Percentiles rank a stretch among this genome's conserved stretches.
These are phyloP conservation scores for Eristalinus aeneus DNA, from an alignment of 2,888 invertebrate species.

Conservation along the genomic window DNA sequence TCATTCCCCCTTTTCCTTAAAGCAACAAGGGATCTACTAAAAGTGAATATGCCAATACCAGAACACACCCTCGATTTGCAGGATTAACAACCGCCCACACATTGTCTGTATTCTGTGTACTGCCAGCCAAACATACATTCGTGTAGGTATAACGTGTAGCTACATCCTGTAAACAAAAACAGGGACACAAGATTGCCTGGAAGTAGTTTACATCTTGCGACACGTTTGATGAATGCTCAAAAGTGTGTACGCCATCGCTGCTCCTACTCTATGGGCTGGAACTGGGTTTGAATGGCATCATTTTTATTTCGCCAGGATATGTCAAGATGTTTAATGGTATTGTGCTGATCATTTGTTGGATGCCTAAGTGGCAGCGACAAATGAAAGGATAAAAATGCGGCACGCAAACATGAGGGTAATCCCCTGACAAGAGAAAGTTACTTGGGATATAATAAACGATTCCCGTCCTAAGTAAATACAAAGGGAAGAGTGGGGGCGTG, in stretches of 20 bases:
- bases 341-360: constrained; percentile 10
- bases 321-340: constrained; percentile 17
- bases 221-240: constrained; percentile 3
- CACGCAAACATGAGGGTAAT: not conserved
- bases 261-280: not conserved
- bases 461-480: constrained; percentile 7
- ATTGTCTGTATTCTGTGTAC: not conserved
- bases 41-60: not conserved
- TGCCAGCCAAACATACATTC: not conserved
- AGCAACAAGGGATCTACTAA: not conserved
- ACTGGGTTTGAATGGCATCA: not conserved
- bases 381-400: constrained; percentile 6
- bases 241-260: not conserved
- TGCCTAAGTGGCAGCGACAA: constrained; percentile 11
- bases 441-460: constrained; percentile 4
- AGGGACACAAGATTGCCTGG: not conserved
- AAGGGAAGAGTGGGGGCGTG: not conserved
- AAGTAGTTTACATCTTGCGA: constrained; percentile 3
- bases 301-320: constrained; percentile 9
- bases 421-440: not conserved
- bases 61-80: not conserved
- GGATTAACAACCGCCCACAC: not conserved
- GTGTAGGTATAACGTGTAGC: not conserved
- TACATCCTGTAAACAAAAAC: constrained; percentile 3
- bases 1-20: too few relatives aligned